Base-by-base conservation (phyloP, 64 coral and sea anemone genomes). In the Catalaphyllia jardinei region DNA sequence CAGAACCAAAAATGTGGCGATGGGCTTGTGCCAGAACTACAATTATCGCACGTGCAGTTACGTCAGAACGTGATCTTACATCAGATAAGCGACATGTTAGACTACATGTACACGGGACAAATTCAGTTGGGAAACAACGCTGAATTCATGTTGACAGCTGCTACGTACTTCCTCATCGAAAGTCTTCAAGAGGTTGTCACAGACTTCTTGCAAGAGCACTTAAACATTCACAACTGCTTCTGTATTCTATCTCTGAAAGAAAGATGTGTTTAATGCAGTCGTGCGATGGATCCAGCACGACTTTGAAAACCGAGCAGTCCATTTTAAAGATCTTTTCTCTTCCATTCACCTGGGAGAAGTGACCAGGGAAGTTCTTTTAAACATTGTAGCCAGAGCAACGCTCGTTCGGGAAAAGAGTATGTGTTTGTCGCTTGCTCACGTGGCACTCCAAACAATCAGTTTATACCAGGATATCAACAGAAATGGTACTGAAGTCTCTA, bases 31-130 rank as follows among this genome's bases (percentile, higher is more conserved):
- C 39, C 39, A 46, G 39, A 46, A 46, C 39, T 4, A 46, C 39
- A 46, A 4, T 4, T 46, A 46, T 46, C 5, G 4, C 39, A 46
- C 39, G 39, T 46, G 39, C 39, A 46, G 39, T 46, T 46, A 4
- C 5, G 6, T 46, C 39, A 46, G 39, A 6, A 46, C 6, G 39
- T 75, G 73, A 35, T 16, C 86, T 13, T 74, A 74, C 18, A 71
- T 80, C 42, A 64, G 9, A 86, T 91, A 72, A 80, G 86, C 27
- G 81, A 59, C 62, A 75, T 92, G 12, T 22, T 92, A 35, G 72
- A 92, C 60, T 92, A 92, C 72, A 86, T 92, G 16, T 92, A 92
- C 71, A 92, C 89, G 17, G 80, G 89, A 6, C n/a, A 86, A 86
- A 73, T 78, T 16, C 75, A 76, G 2, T 38, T 92, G 28, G 89